Percentiles rank a stretch among this genome's conserved stretches.
Conservation (phyloP, 2,888 invertebrate species). For the Ochlodes sylvanus region DNA sequence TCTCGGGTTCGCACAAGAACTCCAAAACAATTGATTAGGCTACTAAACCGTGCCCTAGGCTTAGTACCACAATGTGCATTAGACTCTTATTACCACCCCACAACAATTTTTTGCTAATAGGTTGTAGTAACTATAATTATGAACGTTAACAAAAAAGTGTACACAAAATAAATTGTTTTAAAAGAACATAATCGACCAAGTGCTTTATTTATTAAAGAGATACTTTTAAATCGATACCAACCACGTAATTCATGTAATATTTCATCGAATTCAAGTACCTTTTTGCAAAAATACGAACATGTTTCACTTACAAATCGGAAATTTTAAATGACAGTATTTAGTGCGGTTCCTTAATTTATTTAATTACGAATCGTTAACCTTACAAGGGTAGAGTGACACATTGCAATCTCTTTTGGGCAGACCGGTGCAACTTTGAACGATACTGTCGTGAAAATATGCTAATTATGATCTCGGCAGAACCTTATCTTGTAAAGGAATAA, state of each 20-base stretch:
- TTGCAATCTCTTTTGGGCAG: slow-evolving; percentile 29
- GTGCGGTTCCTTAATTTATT: slow-evolving; percentile 23
- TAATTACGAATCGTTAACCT: slow-evolving; percentile 29
- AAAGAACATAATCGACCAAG: neutral
- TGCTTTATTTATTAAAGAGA: neutral
- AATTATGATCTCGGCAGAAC: slow-evolving; percentile 14
- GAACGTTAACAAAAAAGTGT: too few species aligned
- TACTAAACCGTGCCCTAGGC: too few species aligned
- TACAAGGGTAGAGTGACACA: slow-evolving; percentile 25
- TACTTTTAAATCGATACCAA: neutral
- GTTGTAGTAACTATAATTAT: too few species aligned
- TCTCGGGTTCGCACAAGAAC: too few species aligned
- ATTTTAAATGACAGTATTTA: slow-evolving; percentile 1
- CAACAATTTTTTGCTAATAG: too few species aligned
- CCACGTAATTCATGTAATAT: neutral
- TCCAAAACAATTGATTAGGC: too few species aligned
- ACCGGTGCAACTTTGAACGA: slow-evolving; percentile 13
- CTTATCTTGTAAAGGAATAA: slow-evolving; percentile 15
- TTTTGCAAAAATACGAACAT: slow-evolving; percentile 7
- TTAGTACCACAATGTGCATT: too few species aligned
- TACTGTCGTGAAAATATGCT: slow-evolving; percentile 26
- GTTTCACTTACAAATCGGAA: slow-evolving; percentile 11
- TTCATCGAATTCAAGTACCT: neutral
- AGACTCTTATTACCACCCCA: too few species aligned
- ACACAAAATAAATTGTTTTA: neutral